Evolutionary conservation across 2,113 vertebrate genomes (phyloP), one percentile per base, ranked within the genome.

Genomic region (Acrocephalus kingi): DNA sequence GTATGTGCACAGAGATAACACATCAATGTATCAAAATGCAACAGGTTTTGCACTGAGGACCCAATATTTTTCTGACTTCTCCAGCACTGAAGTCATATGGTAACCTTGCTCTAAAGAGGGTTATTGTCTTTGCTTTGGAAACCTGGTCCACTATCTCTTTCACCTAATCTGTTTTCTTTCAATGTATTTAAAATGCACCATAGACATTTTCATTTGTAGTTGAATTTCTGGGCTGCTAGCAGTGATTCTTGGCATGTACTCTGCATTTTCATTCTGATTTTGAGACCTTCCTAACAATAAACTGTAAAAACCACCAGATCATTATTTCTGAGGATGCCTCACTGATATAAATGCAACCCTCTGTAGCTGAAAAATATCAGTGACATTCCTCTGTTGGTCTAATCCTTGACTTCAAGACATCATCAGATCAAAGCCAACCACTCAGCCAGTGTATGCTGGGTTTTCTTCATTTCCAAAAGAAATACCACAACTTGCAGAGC

Each of bases 391-490:
- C 88, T 83, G 15, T 64, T 93, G 1, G 3, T 90, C 76, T 94
- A 73, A 92, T 94, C 61, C 76, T 48, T 55, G 48, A 69, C 19
- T 94, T 72, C 1, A 14, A 92, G 73, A 92, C 10, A 56, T 63
- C 43, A 59, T 84, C 68, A 89, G 76, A 89, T 93, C 68, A 75
- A 95, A 95, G 84, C 24, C 68, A 91, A 19, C 39, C 27, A 59
- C 72, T 88, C 51, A 74, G 48, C 28, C 67, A 73, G 21, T 10
- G 8, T 64, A 51, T 28, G 37, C 37, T 82, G 68, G 13, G 10
- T 10, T 73, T 75, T 69, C 78, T 88, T 83, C 33, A 35, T 92
- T 86, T 88, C 76, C 83, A 72, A 90, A 78, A 69, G 79, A 82
- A 94, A 79, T 75, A 61, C 33, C 27, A 51, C 66, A 72, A 87